Percentiles rank a stretch among this genome's conserved stretches.
phyloP scores from a whole-genome alignment of 2,113 vertebrate species.

The Pelvicachromis taeniatus region DNA sequence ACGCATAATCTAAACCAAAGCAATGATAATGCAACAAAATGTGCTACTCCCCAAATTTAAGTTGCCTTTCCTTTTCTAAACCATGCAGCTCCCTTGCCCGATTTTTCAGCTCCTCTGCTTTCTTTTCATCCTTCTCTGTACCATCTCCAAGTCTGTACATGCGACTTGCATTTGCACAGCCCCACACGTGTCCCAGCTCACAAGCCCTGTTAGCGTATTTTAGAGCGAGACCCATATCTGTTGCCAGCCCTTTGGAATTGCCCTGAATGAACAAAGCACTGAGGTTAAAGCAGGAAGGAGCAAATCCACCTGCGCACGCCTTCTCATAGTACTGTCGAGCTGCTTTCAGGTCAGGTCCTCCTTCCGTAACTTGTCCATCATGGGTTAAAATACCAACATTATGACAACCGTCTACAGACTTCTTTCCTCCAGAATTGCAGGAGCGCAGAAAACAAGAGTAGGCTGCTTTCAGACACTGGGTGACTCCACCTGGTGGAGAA shows the following conservation, averaged over 20 bases:
- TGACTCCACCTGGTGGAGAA: constrained; percentile 78
- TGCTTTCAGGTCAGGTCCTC: constrained; percentile 57
- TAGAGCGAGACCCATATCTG: constrained; percentile 83
- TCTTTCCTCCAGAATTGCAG: constrained; percentile 83
- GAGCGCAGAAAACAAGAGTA: constrained; percentile 85
- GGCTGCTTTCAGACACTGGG: constrained; percentile 80
- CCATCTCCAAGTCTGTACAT: constrained; percentile 95
- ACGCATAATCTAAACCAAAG: background rate
- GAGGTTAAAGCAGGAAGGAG: constrained; percentile 91
- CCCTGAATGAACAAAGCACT: constrained; percentile 85
- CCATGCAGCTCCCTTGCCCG: constrained; percentile 81
- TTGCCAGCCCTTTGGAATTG: constrained; percentile 70
- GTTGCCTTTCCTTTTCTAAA: constrained; percentile 67
- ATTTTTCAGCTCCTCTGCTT: constrained; percentile 87
- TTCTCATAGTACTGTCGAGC: constrained; percentile 85
- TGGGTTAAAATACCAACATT: constrained; percentile 83
- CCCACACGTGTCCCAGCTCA: constrained; percentile 90
- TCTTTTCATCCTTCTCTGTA: constrained; percentile 78
- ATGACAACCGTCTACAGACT: constrained; percentile 85
- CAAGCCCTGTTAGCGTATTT: constrained; percentile 84
- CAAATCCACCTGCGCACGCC: constrained; percentile 82
- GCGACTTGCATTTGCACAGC: constrained; percentile 91
- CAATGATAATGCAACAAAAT: background rate
- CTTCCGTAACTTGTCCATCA: constrained; percentile 75
- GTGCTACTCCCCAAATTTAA: constrained; percentile 55